Evolutionary conservation across 2,113 vertebrate species (phyloP), one percentile per base, ranked within the genome.

Genomic region (Isichthys henryi): DNA sequence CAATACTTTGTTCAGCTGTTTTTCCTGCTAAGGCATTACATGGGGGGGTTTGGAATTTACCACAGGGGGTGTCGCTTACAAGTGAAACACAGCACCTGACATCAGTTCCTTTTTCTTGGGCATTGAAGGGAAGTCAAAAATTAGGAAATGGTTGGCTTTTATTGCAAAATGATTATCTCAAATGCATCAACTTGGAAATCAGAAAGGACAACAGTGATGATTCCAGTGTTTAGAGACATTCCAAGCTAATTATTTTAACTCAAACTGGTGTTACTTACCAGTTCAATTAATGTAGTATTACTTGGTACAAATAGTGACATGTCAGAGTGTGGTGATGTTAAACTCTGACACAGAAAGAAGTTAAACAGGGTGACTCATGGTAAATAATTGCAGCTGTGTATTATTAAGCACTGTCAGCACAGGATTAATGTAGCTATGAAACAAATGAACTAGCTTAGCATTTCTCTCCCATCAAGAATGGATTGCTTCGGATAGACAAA

Each of bases 301-400:
- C 15, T 84, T 23, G 1, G 39, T 48, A 48, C 15, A 83, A 39
- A 46, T 23, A 84, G 74, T 80, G 74, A 80, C 35, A 52, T 50
- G 21, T 89, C 43, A 43, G 31, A 48, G 27, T 23, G n/a, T 82
- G 50, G 46, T 49, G 35, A 27, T 21, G 49, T 82, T 82, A 82
- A 82, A 82, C 27, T 49, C 19, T 82, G 49, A 91, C 91, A 91
- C 88, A 89, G 35, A 89, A 19, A 56, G 66, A 88, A 89, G 95
- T 95, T 93, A 93, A 95, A 90, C 90, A 89, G 93, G 93, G 90
- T 50, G 90, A 58, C 91, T 2, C 74, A 88, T 58, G 90, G 90
- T 93, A 93, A 94, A 94, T 92, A 92, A 94, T 93, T 93, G 92
- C 91, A 93, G 91, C 91, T 92, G 35, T 53, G 43, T 92, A 91